Conservation (phyloP, 2,888 invertebrate species). For the Drosophila mimetica region DNA sequence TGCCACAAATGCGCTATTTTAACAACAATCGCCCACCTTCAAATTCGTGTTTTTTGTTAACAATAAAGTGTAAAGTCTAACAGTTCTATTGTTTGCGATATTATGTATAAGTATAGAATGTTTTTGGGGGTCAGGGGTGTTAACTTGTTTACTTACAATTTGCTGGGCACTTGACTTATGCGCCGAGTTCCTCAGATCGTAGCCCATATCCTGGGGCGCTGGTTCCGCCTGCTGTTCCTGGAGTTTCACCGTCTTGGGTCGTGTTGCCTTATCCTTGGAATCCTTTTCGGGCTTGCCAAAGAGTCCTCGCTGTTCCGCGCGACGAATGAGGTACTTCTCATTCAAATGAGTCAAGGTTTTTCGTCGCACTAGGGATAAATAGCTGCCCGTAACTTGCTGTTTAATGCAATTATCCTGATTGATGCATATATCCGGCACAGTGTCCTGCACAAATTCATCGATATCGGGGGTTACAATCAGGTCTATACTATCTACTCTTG, state of each 20-base stretch:
- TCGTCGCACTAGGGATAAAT: conserved; percentile 86
- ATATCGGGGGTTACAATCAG: conserved; percentile 73
- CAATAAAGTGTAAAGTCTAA: conserved; percentile 74
- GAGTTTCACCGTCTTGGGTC: conserved; percentile 81
- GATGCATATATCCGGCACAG: conserved; percentile 87
- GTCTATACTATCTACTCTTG: conserved; percentile 61
- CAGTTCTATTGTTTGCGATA: conserved; percentile 39
- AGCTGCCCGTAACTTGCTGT: conserved; percentile 86
- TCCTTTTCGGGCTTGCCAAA: conserved; percentile 87
- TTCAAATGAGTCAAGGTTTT: conserved; percentile 90
- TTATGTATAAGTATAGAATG: conserved; percentile 3
- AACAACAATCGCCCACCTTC: conserved; percentile 32
- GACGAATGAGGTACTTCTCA: conserved; percentile 92
- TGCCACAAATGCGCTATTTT: conserved; percentile 12
- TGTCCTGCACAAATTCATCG: conserved; percentile 87
- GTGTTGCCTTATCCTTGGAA: conserved; percentile 77
- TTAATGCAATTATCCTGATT: conserved; percentile 85
- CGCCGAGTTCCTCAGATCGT: conserved; percentile 47
- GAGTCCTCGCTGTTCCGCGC: conserved; percentile 91
- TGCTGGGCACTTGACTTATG: conserved; percentile 50
- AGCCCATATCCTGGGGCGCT: conserved; percentile 47
- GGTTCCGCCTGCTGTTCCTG: conserved; percentile 81
- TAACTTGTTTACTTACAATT: conserved; percentile 49
- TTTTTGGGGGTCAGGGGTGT: conserved; percentile 7
- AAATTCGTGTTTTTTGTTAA: conserved; percentile 63